A percentile compares a stretch with the other conserved stretches of the same genome.
These are phyloP conservation scores for Phataginus tricuspis DNA, from an alignment of 2,797 vertebrate species.

Conservation along the genomic window DNA sequence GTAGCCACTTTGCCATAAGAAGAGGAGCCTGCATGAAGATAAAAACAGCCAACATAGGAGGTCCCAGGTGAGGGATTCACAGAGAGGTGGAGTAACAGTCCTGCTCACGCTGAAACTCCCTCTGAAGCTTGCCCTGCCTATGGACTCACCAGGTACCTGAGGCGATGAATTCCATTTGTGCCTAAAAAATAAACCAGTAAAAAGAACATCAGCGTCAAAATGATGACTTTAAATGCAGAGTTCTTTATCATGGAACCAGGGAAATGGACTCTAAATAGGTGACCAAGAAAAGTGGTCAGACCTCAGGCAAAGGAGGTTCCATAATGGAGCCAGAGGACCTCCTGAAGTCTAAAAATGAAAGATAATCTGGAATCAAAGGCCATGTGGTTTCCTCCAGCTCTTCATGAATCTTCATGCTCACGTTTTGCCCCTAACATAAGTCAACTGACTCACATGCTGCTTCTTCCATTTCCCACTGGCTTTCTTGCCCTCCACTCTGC, in stretches of 20 bases:
- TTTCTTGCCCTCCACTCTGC: background rate
- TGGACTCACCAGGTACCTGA: background rate
- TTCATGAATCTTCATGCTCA: background rate
- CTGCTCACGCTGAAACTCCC: background rate
- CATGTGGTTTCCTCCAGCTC: background rate
- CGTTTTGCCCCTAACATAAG: background rate
- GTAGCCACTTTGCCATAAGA: background rate
- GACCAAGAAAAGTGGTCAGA: background rate
- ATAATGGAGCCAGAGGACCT: background rate
- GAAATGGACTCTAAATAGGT: background rate
- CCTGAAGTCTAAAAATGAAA: background rate
- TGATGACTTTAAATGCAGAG: background rate
- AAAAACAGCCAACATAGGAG: background rate
- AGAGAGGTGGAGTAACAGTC: background rate
- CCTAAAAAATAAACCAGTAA: background rate
- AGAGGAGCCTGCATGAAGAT: too few species aligned
- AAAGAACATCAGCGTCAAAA: background rate
- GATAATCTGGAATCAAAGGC: background rate
- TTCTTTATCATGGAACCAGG: background rate
- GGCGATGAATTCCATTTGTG: background rate
- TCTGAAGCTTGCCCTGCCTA: fast-evolving
- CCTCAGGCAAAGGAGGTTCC: background rate
- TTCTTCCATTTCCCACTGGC: background rate
- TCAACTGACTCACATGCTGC: background rate
- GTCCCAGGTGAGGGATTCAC: too few species aligned